These are phyloP conservation scores for Tapirus terrestris DNA, from an alignment of 2,113 vertebrate genomes.

Conservation along the genomic window DNA sequence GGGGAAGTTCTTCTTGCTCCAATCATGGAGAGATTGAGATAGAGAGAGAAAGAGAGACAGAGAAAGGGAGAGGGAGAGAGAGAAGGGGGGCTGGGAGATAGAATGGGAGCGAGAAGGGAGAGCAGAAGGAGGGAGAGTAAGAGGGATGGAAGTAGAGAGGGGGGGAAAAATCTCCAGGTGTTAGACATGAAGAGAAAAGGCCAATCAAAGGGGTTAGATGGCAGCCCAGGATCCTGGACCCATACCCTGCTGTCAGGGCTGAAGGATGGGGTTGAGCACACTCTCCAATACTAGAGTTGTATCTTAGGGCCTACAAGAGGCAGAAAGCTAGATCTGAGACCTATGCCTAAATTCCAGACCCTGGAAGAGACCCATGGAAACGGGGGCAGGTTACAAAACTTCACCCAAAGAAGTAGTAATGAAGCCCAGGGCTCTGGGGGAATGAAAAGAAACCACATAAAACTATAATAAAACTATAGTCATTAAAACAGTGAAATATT, in stretches of 20 bases:
- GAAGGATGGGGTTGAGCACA: accelerated
- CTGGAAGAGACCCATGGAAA: neutral
- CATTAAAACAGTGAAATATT: neutral
- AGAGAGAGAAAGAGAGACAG: too few relatives aligned
- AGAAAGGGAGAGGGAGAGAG: neutral
- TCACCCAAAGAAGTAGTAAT: neutral
- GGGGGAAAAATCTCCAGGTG: neutral
- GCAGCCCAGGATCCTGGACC: too few relatives aligned
- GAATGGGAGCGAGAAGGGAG: neutral
- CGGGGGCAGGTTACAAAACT: neutral
- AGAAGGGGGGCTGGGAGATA: too few relatives aligned
- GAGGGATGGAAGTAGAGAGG: neutral
- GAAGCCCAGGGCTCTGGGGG: neutral
- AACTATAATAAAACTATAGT: neutral
- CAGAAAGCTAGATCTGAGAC: neutral
- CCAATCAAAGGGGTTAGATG: accelerated
- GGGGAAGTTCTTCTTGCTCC: too few relatives aligned
- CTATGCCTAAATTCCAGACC: too few relatives aligned
- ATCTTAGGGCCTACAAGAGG: neutral
- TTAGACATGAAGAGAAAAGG: neutral
- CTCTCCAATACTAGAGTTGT: accelerated
- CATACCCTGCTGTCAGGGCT: neutral
- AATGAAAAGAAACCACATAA: neutral
- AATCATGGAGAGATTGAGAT: neutral
- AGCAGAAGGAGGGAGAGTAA: neutral